Conservation (phyloP, 2,797 vertebrate species). For the Mastacembelus armatus region DNA sequence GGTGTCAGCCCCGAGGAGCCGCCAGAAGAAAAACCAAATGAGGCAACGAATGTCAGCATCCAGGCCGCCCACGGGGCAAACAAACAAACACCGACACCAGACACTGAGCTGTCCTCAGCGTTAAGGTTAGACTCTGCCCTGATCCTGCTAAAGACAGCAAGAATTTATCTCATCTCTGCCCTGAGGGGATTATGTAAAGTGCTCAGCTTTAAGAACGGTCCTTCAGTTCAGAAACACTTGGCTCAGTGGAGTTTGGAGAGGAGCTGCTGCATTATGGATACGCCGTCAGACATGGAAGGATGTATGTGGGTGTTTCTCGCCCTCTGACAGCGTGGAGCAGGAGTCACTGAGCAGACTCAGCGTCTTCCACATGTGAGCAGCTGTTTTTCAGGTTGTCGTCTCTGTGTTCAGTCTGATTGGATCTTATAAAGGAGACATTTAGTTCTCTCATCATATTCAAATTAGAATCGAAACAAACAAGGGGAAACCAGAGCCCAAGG, state of each 20-base stretch:
- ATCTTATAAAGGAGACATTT: neutral
- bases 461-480: neutral
- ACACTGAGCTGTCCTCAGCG: neutral
- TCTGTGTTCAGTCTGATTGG: slow-evolving; percentile 45
- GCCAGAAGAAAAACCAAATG: neutral
- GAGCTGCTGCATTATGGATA: slow-evolving; percentile 56
- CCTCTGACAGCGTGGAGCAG: slow-evolving; percentile 17
- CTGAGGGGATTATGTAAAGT: slow-evolving; percentile 51
- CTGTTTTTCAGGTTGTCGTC: slow-evolving; percentile 41
- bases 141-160: neutral
- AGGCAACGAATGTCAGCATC: neutral
- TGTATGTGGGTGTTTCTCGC: slow-evolving; percentile 29
- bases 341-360: slow-evolving; percentile 11
- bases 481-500: too few species aligned
- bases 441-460: neutral
- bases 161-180: slow-evolving; percentile 28
- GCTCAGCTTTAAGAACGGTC: slow-evolving; percentile 33
- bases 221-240: slow-evolving; percentile 38
- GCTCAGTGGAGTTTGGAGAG: slow-evolving; percentile 32
- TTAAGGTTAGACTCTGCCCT: neutral
- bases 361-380: slow-evolving; percentile 4
- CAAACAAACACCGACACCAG: too few species aligned
- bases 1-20: slow-evolving; percentile 9
- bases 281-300: slow-evolving; percentile 13
- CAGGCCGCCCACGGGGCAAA: slow-evolving; percentile 1